Conservation (phyloP, 2,113 vertebrate species). For the Syngnathus typhle region DNA sequence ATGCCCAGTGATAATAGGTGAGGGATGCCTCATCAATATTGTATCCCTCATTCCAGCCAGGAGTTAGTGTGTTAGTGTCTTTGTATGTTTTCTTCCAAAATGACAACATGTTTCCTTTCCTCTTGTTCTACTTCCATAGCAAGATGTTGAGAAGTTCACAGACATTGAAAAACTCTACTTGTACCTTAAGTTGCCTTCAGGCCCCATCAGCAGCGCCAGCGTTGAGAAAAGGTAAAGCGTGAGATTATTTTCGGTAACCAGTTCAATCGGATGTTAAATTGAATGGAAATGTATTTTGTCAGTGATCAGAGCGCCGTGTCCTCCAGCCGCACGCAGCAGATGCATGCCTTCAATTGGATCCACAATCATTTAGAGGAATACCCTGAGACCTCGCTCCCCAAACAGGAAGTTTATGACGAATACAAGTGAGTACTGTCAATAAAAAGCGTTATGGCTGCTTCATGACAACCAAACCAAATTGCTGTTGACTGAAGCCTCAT, state of each 20-base stretch:
- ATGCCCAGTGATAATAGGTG: not conserved
- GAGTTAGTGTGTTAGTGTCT: not conserved
- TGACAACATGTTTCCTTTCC: not conserved
- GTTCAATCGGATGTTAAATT: not conserved
- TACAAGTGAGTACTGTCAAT: conserved; percentile 83
- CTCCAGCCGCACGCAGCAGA: conserved; percentile 94
- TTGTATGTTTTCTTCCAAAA: not conserved
- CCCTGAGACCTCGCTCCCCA: conserved; percentile 96
- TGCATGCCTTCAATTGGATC: conserved; percentile 97
- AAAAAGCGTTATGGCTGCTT: not conserved
- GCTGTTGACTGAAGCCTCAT: conserved; percentile 38
- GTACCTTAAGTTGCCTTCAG: conserved; percentile 99
- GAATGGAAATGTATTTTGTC: conserved; percentile 20
- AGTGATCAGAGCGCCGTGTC: conserved; percentile 91
- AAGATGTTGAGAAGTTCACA: conserved; percentile 99
- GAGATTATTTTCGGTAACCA: not conserved
- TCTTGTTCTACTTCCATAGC: conserved; percentile 68
- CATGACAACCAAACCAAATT: conserved; percentile 7
- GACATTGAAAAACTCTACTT: conserved; percentile 99
- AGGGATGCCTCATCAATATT: not conserved
- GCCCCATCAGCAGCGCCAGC: conserved; percentile 84
- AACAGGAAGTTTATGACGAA: conserved; percentile 98
- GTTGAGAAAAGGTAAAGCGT: conserved; percentile 82
- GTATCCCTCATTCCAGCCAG: not conserved
- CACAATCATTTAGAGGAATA: conserved; percentile 94